A percentile compares a stretch with the other conserved stretches of the same genome.
Evolutionary conservation across 2,797 vertebrate species (phyloP).

Genomic region (Decapterus maruadsi): DNA sequence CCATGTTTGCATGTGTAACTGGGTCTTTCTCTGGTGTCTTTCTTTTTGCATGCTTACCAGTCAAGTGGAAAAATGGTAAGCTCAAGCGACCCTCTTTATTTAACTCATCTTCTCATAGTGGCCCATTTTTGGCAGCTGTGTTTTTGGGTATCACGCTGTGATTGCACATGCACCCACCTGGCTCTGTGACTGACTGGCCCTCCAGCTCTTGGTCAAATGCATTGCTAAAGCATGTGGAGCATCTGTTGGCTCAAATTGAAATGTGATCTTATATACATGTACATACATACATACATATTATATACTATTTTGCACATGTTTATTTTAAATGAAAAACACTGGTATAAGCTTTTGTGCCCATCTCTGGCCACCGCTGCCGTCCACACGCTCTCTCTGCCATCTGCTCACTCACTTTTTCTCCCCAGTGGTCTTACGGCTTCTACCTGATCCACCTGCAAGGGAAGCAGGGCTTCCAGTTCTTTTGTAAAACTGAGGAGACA

Average conservation of each 20-base stretch:
- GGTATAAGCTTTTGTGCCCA: slow-evolving; percentile 17
- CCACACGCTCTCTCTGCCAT: slow-evolving; percentile 37
- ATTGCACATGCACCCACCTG: slow-evolving; percentile 57
- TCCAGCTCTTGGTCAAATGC: slow-evolving; percentile 52
- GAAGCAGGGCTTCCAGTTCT: slow-evolving; percentile 98
- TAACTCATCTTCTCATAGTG: slow-evolving; percentile 67
- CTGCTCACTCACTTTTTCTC: slow-evolving; percentile 48
- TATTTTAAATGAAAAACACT: neutral
- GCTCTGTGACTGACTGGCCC: slow-evolving; percentile 46
- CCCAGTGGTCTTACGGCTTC: slow-evolving; percentile 98
- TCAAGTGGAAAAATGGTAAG: slow-evolving; percentile 99
- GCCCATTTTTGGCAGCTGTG: slow-evolving; percentile 54
- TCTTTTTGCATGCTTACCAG: slow-evolving; percentile 92
- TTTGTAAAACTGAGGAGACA: slow-evolving; percentile 98
- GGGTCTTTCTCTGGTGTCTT: slow-evolving; percentile 86
- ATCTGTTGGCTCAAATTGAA: slow-evolving; percentile 19
- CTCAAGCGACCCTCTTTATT: slow-evolving; percentile 73
- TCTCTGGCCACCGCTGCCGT: slow-evolving; percentile 32
- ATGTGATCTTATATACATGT: slow-evolving; percentile 17
- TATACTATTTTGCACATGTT: neutral
- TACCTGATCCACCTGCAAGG: slow-evolving; percentile 98
- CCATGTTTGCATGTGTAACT: slow-evolving; percentile 87
- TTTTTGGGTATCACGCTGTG: slow-evolving; percentile 49
- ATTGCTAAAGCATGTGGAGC: slow-evolving; percentile 64
- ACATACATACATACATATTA: neutral